Evolutionary conservation across 2,888 invertebrate species (phyloP).

Genomic region (Sarcophaga variegata): DNA sequence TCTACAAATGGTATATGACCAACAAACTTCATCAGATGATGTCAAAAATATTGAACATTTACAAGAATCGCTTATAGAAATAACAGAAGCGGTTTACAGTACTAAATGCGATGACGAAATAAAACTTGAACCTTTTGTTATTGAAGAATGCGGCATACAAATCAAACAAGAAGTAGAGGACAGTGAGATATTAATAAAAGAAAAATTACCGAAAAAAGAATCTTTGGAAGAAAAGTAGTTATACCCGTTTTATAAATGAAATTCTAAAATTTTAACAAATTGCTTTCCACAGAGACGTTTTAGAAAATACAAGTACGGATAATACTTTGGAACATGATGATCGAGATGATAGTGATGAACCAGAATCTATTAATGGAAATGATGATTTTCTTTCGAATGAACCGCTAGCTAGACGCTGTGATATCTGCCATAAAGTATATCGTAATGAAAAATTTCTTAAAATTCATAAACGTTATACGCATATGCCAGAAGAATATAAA

Average conservation of each 20-base stretch:
- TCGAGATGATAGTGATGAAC: constrained; percentile 35
- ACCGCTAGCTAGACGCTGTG: constrained; percentile 53
- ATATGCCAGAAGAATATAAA: constrained; percentile 63
- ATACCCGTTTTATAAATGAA: not conserved
- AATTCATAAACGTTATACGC: constrained; percentile 61
- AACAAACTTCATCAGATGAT: not conserved
- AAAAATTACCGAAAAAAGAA: constrained; percentile 2
- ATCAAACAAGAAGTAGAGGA: constrained; percentile 29
- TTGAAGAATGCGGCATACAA: not conserved
- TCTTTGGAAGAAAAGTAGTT: constrained; percentile 46
- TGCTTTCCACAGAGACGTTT: constrained; percentile 10
- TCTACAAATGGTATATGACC: not conserved
- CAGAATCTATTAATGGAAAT: constrained; percentile 30
- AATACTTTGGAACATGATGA: constrained; percentile 36
- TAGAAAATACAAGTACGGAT: constrained; percentile 23
- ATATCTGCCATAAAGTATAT: constrained; percentile 62
- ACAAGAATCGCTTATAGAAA: constrained; percentile 58
- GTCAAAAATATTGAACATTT: constrained; percentile 40
- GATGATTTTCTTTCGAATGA: constrained; percentile 19
- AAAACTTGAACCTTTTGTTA: constrained; percentile 44
- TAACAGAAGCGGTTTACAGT: not conserved
- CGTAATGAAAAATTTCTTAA: constrained; percentile 48
- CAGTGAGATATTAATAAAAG: not conserved
- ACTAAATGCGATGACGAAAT: constrained; percentile 3
- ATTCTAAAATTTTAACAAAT: not conserved